A percentile compares a stretch with the other conserved stretches of the same genome.
Conservation (phyloP, 23 tunicate genomes). For the Trididemnum miniatum region DNA sequence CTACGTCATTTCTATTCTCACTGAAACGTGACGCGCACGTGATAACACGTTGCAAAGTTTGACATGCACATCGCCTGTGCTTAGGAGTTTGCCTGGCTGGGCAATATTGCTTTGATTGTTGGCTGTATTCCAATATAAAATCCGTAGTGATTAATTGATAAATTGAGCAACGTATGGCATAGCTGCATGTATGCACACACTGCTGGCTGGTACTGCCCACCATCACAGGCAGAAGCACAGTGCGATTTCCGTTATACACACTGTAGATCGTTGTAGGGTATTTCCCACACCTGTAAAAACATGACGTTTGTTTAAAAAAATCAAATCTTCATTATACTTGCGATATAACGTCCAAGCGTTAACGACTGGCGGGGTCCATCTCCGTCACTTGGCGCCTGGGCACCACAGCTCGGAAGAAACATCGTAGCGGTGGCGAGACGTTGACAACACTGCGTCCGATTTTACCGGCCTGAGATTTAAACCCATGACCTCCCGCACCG, state of each 20-base stretch:
- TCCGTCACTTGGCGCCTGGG: too few species aligned
- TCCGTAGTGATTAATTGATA: background rate
- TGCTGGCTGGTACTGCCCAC: conserved; percentile 1
- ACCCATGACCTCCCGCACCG: too few species aligned
- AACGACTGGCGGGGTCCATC: too few species aligned
- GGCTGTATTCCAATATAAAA: background rate
- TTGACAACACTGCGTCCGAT: too few species aligned
- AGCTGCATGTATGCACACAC: conserved; percentile 20
- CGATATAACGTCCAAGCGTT: too few species aligned
- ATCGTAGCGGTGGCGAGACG: too few species aligned
- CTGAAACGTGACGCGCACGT: background rate
- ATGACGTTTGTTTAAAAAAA: too few species aligned
- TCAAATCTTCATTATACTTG: too few species aligned
- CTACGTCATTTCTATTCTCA: background rate
- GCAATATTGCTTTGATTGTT: background rate
- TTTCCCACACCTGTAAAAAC: conserved; percentile 12
- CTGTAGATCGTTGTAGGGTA: conserved; percentile 9
- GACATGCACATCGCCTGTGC: background rate
- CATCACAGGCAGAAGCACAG: conserved; percentile 21
- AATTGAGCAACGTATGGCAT: background rate
- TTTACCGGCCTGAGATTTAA: too few species aligned
- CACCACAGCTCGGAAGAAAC: too few species aligned
- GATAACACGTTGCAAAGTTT: background rate
- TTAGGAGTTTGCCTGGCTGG: background rate
- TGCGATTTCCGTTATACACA: background rate